Evolutionary conservation across 2,888 invertebrate genomes (phyloP).

Genomic region (Lamproptera curius): DNA sequence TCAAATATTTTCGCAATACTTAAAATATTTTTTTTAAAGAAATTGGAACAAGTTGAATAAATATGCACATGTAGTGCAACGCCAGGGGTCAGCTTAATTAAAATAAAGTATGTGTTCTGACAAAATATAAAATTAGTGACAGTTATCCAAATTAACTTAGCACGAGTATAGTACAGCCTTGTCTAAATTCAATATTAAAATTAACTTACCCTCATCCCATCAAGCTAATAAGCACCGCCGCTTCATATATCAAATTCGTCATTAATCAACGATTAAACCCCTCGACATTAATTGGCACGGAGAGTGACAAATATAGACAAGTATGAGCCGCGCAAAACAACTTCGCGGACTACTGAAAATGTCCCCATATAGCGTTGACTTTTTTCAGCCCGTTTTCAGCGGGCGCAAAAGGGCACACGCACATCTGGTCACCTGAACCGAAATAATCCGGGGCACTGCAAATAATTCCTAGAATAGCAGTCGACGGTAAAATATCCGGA

Average conservation of each 20-base stretch:
- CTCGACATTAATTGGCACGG: conserved; percentile 49
- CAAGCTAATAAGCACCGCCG: conserved; percentile 29
- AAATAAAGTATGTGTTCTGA: too few species aligned
- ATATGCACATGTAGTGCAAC: too few species aligned
- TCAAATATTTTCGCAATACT: too few species aligned
- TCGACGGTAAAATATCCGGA: conserved; percentile 70
- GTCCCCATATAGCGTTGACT: conserved; percentile 56
- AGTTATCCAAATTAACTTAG: too few species aligned
- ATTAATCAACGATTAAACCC: conserved; percentile 62
- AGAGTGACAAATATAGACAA: conserved; percentile 45
- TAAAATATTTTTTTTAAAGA: too few species aligned
- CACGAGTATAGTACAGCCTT: too few species aligned
- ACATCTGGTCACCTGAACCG: conserved; percentile 74
- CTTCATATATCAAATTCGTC: conserved; percentile 48
- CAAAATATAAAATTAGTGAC: too few species aligned
- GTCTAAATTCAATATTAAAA: conserved; percentile 24
- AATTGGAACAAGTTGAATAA: too few species aligned
- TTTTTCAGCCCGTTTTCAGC: conserved; percentile 32
- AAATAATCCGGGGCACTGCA: conserved; percentile 66
- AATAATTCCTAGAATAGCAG: conserved; percentile 76
- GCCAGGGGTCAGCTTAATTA: too few species aligned
- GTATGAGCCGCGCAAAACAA: conserved; percentile 38
- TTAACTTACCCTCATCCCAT: conserved; percentile 3
- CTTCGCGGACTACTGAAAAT: conserved; percentile 51
- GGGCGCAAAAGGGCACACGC: conserved; percentile 41